Evolutionary conservation across 2,888 invertebrate species (phyloP), one percentile per base, ranked within the genome.

Genomic region (Papilio elwesi): DNA sequence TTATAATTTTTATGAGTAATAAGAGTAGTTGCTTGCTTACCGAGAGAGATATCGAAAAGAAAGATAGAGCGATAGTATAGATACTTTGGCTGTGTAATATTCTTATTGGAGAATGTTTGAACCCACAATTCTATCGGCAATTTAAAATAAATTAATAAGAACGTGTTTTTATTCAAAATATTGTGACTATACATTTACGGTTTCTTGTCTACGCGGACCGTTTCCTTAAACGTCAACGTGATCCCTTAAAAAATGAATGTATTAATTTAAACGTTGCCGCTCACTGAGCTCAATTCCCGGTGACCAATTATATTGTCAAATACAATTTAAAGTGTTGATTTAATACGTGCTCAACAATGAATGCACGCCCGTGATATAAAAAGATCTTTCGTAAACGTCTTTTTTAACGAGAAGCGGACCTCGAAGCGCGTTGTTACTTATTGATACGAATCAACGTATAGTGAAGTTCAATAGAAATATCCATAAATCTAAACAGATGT

Each of bases 251-350:
- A 59, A 59, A 57, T 26, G 26, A 26, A 57, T 38, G 59, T 59
- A 59, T 59, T 59, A 59, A 59, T 59, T 59, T 59, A 38, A 59
- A 59, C n/a, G 36, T 59, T 38, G n/a, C 59, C n/a, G 59, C 36
- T 59, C 38, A 59, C 38, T 59, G 59, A 59, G n/a, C 59, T 59
- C 59, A n/a, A 57, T 59, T 59, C 38, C 38, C 36, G 59, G 59
- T 59, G 59, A 59, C 59, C 59, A 59, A 59, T 59, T 59, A 59
- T 59, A 59, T 59, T 59, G 59, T 59, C 59, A 59, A 59, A 59
- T 59, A 59, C 38, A 59, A 59, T 59, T 59, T 59, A 59, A 59
- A 38, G n/a, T 59, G 59, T 59, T 59, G 59, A 59, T 59, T 59
- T 38, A 59, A 59, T 59, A 59, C 59, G 59, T 59, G 59, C 59